These are phyloP conservation scores for Serripes groenlandicus DNA, from an alignment of 2,888 invertebrate species.

Conservation along the genomic window DNA sequence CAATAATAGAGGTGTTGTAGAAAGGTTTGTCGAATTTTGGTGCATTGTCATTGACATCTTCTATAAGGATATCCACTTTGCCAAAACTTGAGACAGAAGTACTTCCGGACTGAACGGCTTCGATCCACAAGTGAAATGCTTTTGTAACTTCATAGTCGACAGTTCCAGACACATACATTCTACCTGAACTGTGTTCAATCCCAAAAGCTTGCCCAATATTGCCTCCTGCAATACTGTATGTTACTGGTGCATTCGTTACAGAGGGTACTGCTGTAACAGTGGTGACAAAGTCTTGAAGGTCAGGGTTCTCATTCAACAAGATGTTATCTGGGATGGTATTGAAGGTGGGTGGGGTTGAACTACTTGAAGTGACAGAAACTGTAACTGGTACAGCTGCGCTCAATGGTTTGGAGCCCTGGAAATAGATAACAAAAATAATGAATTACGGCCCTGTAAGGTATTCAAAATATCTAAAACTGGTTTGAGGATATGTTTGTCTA, in stretches of 20 bases:
- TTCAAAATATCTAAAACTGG: too few species aligned
- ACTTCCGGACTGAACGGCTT: slow-evolving; percentile 87
- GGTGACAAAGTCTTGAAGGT: slow-evolving; percentile 88
- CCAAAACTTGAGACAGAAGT: slow-evolving; percentile 72
- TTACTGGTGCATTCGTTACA: slow-evolving; percentile 82
- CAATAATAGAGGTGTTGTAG: slow-evolving; percentile 94
- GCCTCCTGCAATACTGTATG: slow-evolving; percentile 96
- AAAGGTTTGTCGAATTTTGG: slow-evolving; percentile 92
- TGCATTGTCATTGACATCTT: slow-evolving; percentile 96
- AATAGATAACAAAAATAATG: background rate
- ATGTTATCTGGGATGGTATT: slow-evolving; percentile 87
- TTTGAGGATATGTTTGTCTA: too few species aligned
- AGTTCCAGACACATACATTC: slow-evolving; percentile 68
- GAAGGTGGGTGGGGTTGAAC: slow-evolving; percentile 92
- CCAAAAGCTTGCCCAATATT: slow-evolving; percentile 91
- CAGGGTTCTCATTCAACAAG: slow-evolving; percentile 87
- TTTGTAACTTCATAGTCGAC: slow-evolving; percentile 80
- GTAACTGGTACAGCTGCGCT: slow-evolving; percentile 92
- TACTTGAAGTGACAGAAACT: slow-evolving; percentile 92
- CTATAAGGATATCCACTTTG: slow-evolving; percentile 93
- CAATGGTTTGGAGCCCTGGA: slow-evolving; percentile 89
- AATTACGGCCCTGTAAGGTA: too few species aligned
- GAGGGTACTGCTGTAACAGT: slow-evolving; percentile 93
- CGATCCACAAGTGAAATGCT: slow-evolving; percentile 79
- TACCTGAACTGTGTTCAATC: slow-evolving; percentile 72